Evolutionary conservation across 2,888 invertebrate species (phyloP).

Genomic region (Caenorhabditis macrosperma): DNA sequence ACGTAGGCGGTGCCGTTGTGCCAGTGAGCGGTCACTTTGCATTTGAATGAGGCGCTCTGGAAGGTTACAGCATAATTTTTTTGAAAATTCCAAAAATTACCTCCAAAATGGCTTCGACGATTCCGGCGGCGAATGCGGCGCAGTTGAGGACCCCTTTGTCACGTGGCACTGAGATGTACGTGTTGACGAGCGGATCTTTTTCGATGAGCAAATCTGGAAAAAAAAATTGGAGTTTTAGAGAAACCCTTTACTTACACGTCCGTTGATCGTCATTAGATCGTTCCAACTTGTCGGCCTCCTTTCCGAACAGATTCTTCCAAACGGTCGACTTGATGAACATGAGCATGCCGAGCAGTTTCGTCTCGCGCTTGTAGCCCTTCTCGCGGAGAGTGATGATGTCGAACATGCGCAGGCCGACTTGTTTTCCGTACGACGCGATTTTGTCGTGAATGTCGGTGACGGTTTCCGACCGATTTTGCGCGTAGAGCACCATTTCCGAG

Average conservation of each 20-base stretch:
- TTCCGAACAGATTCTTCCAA: constrained; percentile 98
- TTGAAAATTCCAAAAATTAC: constrained; percentile 63
- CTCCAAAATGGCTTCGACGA: constrained; percentile 92
- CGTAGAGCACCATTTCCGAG: constrained; percentile 98
- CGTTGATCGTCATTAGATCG: constrained; percentile 98
- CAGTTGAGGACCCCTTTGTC: constrained; percentile 97
- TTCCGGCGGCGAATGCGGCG: constrained; percentile 97
- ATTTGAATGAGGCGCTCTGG: constrained; percentile 85
- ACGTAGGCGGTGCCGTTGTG: constrained; percentile 98
- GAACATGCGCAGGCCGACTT: constrained; percentile 93
- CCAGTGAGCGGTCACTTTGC: constrained; percentile 98
- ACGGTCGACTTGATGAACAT: constrained; percentile 93
- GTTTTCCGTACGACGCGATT: constrained; percentile 93
- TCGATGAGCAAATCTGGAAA: constrained; percentile 92
- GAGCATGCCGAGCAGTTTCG: constrained; percentile 90
- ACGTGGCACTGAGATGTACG: constrained; percentile 96
- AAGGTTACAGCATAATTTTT: constrained; percentile 80
- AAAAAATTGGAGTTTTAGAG: background rate
- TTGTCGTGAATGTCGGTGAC: constrained; percentile 95
- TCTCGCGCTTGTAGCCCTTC: constrained; percentile 90
- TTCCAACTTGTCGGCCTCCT: constrained; percentile 97
- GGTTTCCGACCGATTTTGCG: constrained; percentile 91
- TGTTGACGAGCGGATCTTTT: constrained; percentile 96
- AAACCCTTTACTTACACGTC: constrained; percentile 84
- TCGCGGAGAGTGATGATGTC: constrained; percentile 95